Percentiles rank a stretch among this genome's conserved stretches.
phyloP scores from a whole-genome alignment of 2,888 invertebrate species.

The Anaspis maculata region DNA sequence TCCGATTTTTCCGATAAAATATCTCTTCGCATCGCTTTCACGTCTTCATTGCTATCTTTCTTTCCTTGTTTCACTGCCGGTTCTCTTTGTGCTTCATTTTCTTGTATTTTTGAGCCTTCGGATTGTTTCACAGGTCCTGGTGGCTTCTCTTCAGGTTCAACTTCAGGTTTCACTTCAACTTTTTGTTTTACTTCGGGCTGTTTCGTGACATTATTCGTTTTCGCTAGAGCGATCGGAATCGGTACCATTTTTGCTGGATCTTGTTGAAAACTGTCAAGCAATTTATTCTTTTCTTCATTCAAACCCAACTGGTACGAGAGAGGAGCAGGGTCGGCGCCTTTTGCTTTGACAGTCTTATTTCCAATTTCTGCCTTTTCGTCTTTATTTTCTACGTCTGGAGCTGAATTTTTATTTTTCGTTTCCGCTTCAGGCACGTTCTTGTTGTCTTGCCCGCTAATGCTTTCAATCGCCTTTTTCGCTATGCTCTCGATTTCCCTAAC shows the following conservation, averaged over 20 bases:
- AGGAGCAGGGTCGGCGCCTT: slow-evolving; percentile 4
- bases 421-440: slow-evolving; percentile 1
- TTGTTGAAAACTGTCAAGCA: too few relatives aligned
- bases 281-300: slow-evolving; percentile 3
- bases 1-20: slow-evolving; percentile 13
- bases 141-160: background rate
- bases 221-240: slow-evolving; percentile 9
- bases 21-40: slow-evolving; percentile 17
- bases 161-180: slow-evolving; percentile 4
- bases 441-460: slow-evolving; percentile 22
- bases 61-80: background rate
- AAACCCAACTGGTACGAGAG: slow-evolving; percentile 15
- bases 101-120: background rate
- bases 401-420: background rate
- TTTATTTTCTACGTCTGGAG: background rate
- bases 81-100: background rate
- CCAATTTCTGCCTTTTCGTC: slow-evolving; percentile 1
- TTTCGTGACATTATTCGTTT: slow-evolving; percentile 8
- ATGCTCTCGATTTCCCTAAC: slow-evolving; percentile 36
- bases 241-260: slow-evolving; percentile 8
- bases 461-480: slow-evolving; percentile 37
- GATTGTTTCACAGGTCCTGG: background rate
- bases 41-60: slow-evolving; percentile 4
- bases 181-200: slow-evolving; percentile 5
- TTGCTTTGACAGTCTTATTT: background rate